Percentiles rank a stretch among this genome's conserved stretches.
Evolutionary conservation across 2,113 vertebrate species (phyloP).

Genomic region (Rhinogobius similis): DNA sequence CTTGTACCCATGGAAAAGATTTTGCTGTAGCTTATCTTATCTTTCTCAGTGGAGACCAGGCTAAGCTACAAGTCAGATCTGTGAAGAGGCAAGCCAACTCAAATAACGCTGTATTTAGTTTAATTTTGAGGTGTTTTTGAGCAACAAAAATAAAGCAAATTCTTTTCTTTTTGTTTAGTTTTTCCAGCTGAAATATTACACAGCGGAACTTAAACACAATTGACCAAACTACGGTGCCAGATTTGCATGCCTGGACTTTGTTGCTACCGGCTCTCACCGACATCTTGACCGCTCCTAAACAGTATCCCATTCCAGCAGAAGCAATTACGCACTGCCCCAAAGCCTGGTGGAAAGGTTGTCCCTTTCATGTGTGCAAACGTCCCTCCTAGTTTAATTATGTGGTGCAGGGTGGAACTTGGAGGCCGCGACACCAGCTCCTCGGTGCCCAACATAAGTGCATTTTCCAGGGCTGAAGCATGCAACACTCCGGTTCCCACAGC

Average conservation of each 20-base stretch:
- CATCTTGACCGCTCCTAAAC: constrained; percentile 71
- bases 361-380: constrained; percentile 70
- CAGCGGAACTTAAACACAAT: too few species aligned
- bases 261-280: constrained; percentile 63
- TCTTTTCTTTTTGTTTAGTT: too few species aligned
- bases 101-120: too few species aligned
- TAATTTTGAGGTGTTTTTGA: too few species aligned
- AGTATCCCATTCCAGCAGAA: constrained; percentile 62
- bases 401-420: constrained; percentile 68
- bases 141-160: too few species aligned
- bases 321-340: constrained; percentile 70
- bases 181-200: too few species aligned
- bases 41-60: too few species aligned
- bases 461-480: constrained; percentile 59
- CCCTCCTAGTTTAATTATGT: constrained; percentile 73
- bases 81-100: too few species aligned
- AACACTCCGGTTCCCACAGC: constrained; percentile 60
- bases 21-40: too few species aligned
- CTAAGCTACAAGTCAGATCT: too few species aligned
- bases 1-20: too few species aligned
- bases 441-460: constrained; percentile 46
- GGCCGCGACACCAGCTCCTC: constrained; percentile 23
- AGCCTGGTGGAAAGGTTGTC: constrained; percentile 64
- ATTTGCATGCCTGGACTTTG: constrained; percentile 80
- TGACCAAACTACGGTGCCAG: background rate